phyloP scores from a whole-genome alignment of 2,797 vertebrate genomes.

The Pseudochromis fuscus region DNA sequence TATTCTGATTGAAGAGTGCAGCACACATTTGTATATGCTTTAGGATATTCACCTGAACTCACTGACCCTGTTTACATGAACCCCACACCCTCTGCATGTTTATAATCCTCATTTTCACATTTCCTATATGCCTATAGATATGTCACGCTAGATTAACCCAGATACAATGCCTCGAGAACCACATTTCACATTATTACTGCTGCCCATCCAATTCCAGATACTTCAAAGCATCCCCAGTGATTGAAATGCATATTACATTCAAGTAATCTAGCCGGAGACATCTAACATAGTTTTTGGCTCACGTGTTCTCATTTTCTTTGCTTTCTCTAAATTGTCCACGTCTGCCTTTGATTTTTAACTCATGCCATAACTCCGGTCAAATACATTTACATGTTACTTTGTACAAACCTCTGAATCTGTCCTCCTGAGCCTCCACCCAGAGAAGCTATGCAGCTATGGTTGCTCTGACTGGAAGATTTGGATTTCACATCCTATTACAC shows the following conservation, averaged over 20 bases:
- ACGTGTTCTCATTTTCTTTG: neutral
- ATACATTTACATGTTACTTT: slow-evolving; percentile 42
- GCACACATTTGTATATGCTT: neutral
- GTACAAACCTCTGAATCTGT: slow-evolving; percentile 55
- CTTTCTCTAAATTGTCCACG: slow-evolving; percentile 18
- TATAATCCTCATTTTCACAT: slow-evolving; percentile 22
- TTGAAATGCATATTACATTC: slow-evolving; percentile 32
- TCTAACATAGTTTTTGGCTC: slow-evolving; percentile 27
- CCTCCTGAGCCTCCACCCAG: slow-evolving; percentile 44
- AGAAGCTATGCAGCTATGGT: slow-evolving; percentile 42
- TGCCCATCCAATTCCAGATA: slow-evolving; percentile 9
- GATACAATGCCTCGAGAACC: slow-evolving; percentile 26
- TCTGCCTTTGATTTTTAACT: slow-evolving; percentile 56
- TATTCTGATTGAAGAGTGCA: neutral
- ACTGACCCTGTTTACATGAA: slow-evolving; percentile 5
- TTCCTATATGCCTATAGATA: slow-evolving; percentile 17
- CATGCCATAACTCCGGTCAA: slow-evolving; percentile 38
- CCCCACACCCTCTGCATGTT: neutral
- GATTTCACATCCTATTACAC: slow-evolving; percentile 61
- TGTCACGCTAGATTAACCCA: slow-evolving; percentile 21
- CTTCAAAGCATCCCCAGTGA: slow-evolving; percentile 37
- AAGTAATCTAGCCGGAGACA: slow-evolving; percentile 21
- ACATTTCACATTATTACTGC: slow-evolving; percentile 27
- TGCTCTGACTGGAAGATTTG: slow-evolving; percentile 43
- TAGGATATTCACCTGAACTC: slow-evolving; percentile 5